Conservation (phyloP, 2,797 vertebrate species). For the Prionace glauca region DNA sequence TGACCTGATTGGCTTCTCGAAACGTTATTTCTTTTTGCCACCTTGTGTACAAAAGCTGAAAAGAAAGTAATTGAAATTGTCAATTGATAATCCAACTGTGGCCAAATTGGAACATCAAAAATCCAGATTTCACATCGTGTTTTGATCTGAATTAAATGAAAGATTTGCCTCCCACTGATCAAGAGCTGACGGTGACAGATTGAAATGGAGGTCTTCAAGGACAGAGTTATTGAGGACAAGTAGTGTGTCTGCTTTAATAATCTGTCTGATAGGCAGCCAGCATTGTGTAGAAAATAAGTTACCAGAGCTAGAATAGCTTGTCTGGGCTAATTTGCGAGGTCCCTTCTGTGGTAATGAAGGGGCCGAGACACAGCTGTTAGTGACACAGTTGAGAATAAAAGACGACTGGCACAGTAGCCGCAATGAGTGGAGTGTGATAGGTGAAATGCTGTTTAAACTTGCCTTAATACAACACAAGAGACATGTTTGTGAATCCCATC, state of each 20-base stretch:
- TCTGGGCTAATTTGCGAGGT: conserved; percentile 28
- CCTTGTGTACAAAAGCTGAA: background rate
- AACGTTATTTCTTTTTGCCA: background rate
- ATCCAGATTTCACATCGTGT: conserved; percentile 16
- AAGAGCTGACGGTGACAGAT: conserved; percentile 28
- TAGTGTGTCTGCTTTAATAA: background rate
- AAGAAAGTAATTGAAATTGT: background rate
- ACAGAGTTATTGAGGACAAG: conserved; percentile 5
- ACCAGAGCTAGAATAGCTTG: conserved; percentile 18
- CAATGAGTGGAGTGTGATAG: background rate
- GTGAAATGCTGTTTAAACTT: conserved; percentile 1
- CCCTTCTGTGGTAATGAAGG: conserved; percentile 14
- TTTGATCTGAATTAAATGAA: conserved; percentile 26
- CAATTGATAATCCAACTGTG: background rate
- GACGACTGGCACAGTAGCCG: background rate
- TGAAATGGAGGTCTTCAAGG: background rate
- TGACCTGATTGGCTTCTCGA: background rate
- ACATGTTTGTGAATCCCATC: background rate
- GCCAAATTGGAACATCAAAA: conserved; percentile 9
- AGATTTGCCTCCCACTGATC: conserved; percentile 17
- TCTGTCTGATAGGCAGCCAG: conserved; percentile 23
- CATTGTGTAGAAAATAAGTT: conserved; percentile 18
- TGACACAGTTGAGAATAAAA: conserved; percentile 18
- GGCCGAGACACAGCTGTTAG: conserved; percentile 21
- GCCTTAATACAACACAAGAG: conserved; percentile 19